Base-by-base conservation (phyloP, 2,888 invertebrate species). In the Andricus curvator region DNA sequence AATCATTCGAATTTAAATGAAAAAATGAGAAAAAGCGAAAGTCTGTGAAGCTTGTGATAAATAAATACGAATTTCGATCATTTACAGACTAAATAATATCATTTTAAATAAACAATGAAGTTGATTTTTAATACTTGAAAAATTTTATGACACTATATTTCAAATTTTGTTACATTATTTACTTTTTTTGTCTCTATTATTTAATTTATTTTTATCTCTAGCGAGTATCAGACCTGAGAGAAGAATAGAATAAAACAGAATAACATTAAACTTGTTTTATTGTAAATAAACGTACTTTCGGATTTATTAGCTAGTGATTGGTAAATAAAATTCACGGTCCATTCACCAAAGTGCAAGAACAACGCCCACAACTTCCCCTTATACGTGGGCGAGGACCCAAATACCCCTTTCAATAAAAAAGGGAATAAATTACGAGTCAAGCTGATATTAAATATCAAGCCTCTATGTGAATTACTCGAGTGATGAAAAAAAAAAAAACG, bases 321-420 rank as follows among this genome's bases (percentile, higher is more conserved):
- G n/a, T 5, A 20, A 66, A 66, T 70, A 25, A 48, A 51, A 29
- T 44, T 48, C 17, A 25, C 25, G 6, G 48, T 25, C 29, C 70
- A 70, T 70, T 70, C 70, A 70, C 70, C 48, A 70, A 70, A 70
- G 70, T 70, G 25, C 48, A 25, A 15, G 48, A 22, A 48, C 68
- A 9, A 68, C 70, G 70, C 70, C 70, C 48, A 70, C 70, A 37
- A 37, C 51, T 70, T 70, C 44, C 68, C 44, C 25, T 41, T 44
- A 22, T 20, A 48, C 70, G 70, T 70, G 70, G 70, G 70, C 44
- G 48, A 70, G 48, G 70, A 51, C 70, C 70, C 70, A 44, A 25
- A 70, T 70, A 70, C 44, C 70, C 70, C 70, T 29, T 48, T 70
- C 29, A 48, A 51, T 70, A 20, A 70, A 51, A 67, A 70, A 51